Base-by-base conservation (phyloP, 2,888 invertebrate species). In the Suillia variegata region DNA sequence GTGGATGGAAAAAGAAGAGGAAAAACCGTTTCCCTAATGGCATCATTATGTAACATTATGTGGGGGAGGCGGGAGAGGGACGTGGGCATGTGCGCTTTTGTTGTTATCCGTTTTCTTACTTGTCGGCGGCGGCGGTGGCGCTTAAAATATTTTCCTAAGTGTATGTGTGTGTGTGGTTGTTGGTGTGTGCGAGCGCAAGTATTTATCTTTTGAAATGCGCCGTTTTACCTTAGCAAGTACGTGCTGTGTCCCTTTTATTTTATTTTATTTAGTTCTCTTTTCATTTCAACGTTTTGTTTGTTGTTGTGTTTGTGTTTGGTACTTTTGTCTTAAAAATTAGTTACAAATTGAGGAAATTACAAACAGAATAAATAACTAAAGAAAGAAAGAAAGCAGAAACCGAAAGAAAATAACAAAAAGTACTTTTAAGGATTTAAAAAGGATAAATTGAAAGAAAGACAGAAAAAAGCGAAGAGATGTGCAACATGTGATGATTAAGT, bases 21-120 rank as follows among this genome's bases (percentile, higher is more conserved):
- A 15, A 5, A 4, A 31, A 31, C 45, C n/a, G n/a, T n/a, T 33
- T 49, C 56, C 61, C 59, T 69, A 70, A 71, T 71, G 69, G 65
- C 62, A 59, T 71, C 69, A 67, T 71, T 69, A 71, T 65, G 33
- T 61, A 66, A 65, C 62, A 67, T 65, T 64, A 63, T 33, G 50
- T 54, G 24, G 4, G n/a, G 42, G 5, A 42, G 17, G 42, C 42
- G 4, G 33, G 49, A 50, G n/a, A n/a, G n/a, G n/a, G n/a, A n/a
- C n/a, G n/a, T n/a, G n/a, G 45, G 42, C 54, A 59, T 51, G 49
- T 50, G 52, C 26, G 24, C 31, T 33, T n/a, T n/a, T n/a, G n/a
- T 50, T 49, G 54, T 20, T 33, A 21, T 42, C 12, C 15, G 50
- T 22, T 38, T 17, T 51, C 51, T 17, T 24, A 13, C 20, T 13